Base-by-base conservation (phyloP, 2,888 invertebrate genomes). In the Nemapogon koenigi region DNA sequence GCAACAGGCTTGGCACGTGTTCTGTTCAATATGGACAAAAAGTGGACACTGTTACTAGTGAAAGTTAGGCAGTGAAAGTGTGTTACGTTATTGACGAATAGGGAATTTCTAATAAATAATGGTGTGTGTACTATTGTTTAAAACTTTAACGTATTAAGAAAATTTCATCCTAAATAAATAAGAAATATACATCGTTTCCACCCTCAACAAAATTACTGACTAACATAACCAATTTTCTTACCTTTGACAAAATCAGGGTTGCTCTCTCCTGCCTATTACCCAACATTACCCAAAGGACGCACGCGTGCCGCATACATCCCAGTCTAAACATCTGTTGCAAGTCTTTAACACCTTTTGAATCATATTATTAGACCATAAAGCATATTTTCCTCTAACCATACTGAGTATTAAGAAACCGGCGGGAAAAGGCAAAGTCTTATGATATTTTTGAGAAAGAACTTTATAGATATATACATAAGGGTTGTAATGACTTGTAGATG, bases 211-310 rank as follows among this genome's bases (percentile, higher is more conserved):
- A 68, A 73, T 72, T 66, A 70, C 65, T 67, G 65, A 67, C 64
- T 69, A 69, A 68, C 69, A 59, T 63, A 71, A 72, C 71, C 73
- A 78, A 75, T 78, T 75, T 75, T 73, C 68, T 72, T 76, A 76
- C 76, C 76, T 78, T 76, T 78, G 75, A 76, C 73, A 70, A 70
- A 78, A 78, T 76, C 75, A 68, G 66, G 59, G 51, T 54, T 51
- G 57, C 61, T 59, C 62, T 56, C 55, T 58, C 61, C 62, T 13
- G 19, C 69, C 66, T 70, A 72, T 73, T 75, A 75, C 68, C 66
- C 68, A 68, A 76, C 76, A 73, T 76, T 68, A 71, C 76, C 73
- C 75, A 65, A 63, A 73, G 72, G 76, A 66, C 72, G 58, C 50
- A 72, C 71, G 73, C 67, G 64, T 53, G 50, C 50, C 52, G 73